These are phyloP conservation scores for Hypolimnas misippus DNA, from an alignment of 2,888 invertebrate genomes.

Conservation along the genomic window DNA sequence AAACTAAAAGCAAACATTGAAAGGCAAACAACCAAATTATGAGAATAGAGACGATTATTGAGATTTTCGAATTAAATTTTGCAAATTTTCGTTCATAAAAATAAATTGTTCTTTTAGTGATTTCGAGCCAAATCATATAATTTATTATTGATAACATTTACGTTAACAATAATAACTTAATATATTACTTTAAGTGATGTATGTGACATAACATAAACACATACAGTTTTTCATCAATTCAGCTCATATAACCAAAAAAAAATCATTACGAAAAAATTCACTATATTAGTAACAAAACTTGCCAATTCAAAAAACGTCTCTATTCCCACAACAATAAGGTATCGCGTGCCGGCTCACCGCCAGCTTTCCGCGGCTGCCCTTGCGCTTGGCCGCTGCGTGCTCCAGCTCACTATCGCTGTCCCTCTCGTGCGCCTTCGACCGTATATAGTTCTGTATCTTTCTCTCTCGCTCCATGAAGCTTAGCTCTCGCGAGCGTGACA, in stretches of 20 bases:
- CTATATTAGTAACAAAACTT: too few species aligned
- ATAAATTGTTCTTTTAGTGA: too few species aligned
- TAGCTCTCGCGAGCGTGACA: conserved; percentile 77
- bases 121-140: too few species aligned
- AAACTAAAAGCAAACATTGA: conserved; percentile 20
- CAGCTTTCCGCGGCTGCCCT: conserved; percentile 87
- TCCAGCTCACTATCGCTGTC: conserved; percentile 96
- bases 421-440: conserved; percentile 80
- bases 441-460: conserved; percentile 81
- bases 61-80: background rate
- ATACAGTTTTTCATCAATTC: too few species aligned
- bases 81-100: too few species aligned
- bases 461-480: conserved; percentile 80
- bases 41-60: conserved; percentile 48
- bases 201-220: too few species aligned
- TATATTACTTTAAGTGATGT: too few species aligned
- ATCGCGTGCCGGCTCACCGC: conserved; percentile 85
- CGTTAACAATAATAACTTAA: too few species aligned
- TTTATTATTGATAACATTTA: too few species aligned
- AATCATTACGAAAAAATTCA: too few species aligned
- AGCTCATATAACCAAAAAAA: too few species aligned
- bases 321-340: conserved; percentile 56
- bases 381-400: conserved; percentile 78
- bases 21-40: conserved; percentile 36
- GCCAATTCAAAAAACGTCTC: conserved; percentile 49